Conservation (phyloP, 2,113 vertebrate species). For the Gallinago jamesoni region DNA sequence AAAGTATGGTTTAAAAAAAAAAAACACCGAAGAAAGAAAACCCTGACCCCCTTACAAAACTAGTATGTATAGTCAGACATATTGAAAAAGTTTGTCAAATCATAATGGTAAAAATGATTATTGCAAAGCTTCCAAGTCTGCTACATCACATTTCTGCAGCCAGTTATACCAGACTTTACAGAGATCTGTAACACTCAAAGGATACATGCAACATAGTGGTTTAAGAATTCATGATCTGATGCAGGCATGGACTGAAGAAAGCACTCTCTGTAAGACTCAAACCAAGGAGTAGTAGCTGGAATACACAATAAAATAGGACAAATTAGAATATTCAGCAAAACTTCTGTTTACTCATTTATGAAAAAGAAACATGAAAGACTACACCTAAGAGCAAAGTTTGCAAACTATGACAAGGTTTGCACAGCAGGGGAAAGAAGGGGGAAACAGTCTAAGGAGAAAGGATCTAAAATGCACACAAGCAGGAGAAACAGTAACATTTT, state of each 20-base stretch:
- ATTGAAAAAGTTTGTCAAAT: background rate
- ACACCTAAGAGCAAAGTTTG: background rate
- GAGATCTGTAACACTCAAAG: constrained; percentile 67
- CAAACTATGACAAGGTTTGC: background rate
- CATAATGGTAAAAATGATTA: background rate
- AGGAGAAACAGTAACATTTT: background rate
- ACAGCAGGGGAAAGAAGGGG: background rate
- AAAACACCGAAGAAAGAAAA: background rate
- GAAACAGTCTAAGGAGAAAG: background rate
- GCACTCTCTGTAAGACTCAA: constrained; percentile 94
- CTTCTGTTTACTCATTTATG: background rate
- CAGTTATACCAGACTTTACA: background rate
- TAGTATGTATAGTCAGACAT: background rate
- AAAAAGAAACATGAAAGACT: background rate
- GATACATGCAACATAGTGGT: constrained; percentile 99
- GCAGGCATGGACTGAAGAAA: constrained; percentile 96
- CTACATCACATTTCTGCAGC: background rate
- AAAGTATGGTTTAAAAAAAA: background rate
- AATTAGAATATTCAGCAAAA: background rate
- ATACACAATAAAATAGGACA: constrained; percentile 52
- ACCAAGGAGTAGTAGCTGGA: constrained; percentile 97
- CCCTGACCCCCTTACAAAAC: rapidly evolving
- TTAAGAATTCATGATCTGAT: constrained; percentile 96
- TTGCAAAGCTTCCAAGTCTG: background rate
- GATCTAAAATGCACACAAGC: background rate